A percentile compares a stretch with the other conserved stretches of the same genome.
Evolutionary conservation across 2,113 vertebrate species (phyloP).

Genomic region (Podarcis cretensis): DNA sequence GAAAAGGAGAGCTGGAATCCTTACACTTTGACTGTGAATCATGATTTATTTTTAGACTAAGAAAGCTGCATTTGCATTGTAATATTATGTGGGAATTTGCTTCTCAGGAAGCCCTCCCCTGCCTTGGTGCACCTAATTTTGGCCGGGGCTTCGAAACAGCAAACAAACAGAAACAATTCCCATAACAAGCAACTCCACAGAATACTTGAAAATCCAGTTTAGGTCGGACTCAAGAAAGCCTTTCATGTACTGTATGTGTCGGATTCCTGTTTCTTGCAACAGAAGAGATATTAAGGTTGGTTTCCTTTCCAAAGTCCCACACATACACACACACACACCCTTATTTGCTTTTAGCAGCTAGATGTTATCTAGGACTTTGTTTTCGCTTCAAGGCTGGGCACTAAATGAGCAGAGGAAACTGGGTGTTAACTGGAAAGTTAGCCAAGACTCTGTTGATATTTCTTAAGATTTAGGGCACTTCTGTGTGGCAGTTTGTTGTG

Average conservation of each 20-base stretch:
- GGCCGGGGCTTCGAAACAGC: neutral
- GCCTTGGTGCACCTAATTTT: neutral
- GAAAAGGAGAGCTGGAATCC: neutral
- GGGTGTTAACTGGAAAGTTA: neutral
- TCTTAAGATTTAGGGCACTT: no score
- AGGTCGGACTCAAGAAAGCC: neutral
- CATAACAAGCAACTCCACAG: neutral
- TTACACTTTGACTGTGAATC: neutral
- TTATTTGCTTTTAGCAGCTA: slow-evolving; percentile 35
- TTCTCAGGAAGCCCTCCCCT: no score
- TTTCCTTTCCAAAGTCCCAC: neutral
- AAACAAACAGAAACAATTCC: neutral
- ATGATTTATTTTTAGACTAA: neutral
- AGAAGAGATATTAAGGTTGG: neutral
- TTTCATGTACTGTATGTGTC: neutral
- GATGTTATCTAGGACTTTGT: slow-evolving; percentile 18
- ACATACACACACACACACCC: accelerated
- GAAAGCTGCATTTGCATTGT: neutral
- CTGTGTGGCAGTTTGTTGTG: no score
- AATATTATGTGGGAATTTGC: neutral
- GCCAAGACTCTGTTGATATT: neutral
- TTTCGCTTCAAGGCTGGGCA: slow-evolving; percentile 3
- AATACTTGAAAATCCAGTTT: neutral
- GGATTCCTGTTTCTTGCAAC: neutral
- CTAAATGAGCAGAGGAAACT: neutral